A percentile compares a stretch with the other conserved stretches of the same genome.
Evolutionary conservation across 2,797 vertebrate genomes (phyloP).

Genomic region (Sparidentex hasta): DNA sequence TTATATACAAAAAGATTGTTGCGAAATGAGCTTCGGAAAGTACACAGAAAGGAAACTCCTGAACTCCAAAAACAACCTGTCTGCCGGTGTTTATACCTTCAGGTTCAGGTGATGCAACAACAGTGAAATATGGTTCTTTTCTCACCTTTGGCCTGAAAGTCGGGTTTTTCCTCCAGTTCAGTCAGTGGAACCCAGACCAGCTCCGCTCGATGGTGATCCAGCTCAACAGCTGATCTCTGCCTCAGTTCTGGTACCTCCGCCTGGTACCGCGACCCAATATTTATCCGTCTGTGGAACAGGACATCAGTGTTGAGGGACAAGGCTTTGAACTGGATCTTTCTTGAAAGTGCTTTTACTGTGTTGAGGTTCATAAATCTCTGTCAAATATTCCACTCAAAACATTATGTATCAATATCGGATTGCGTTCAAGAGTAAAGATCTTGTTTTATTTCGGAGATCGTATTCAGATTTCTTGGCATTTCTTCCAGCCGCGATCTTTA

Average conservation of each 20-base stretch:
- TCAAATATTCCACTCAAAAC: conserved; percentile 2
- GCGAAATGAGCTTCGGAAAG: not conserved
- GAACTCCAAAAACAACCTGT: not conserved
- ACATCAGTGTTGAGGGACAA: conserved; percentile 12
- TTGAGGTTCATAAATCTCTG: not conserved
- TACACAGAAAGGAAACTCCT: not conserved
- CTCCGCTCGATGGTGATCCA: conserved; percentile 91
- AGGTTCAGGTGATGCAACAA: not conserved
- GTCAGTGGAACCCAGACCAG: conserved; percentile 91
- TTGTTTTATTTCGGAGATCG: conserved; percentile 24
- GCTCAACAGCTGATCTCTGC: conserved; percentile 86
- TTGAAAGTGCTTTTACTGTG: not conserved
- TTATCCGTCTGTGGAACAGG: conserved; percentile 90
- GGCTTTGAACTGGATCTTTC: conserved; percentile 3
- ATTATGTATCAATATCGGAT: not conserved
- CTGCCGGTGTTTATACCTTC: not conserved
- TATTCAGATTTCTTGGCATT: conserved; percentile 28
- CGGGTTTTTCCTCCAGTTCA: conserved; percentile 84
- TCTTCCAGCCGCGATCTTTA: conserved; percentile 31
- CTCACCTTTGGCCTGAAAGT: conserved; percentile 89
- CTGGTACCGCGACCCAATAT: conserved; percentile 96
- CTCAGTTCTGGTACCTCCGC: conserved; percentile 94
- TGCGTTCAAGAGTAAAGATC: not conserved
- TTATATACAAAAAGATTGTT: not conserved
- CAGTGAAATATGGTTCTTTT: not conserved